Evolutionary conservation across 2,113 vertebrate genomes (phyloP), one percentile per base, ranked within the genome.

Genomic region (Oxygymnocypris stewartii): DNA sequence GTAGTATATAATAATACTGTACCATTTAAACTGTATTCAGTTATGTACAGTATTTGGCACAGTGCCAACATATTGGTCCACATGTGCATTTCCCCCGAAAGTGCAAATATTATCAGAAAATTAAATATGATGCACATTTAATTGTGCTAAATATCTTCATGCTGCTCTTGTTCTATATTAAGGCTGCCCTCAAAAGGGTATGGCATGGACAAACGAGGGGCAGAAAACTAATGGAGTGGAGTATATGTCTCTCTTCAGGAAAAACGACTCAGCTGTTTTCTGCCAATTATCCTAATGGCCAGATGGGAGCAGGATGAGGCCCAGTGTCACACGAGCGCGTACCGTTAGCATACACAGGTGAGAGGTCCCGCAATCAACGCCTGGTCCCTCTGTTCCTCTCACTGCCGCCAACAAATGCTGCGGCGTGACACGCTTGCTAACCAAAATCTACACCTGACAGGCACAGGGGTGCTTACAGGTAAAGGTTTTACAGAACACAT

Each of bases 251-350:
- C 51, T 74, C 84, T 85, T 40, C 79, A 23, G n/a, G 63, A 71
- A 85, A 69, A 84, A 85, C 61, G 83, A 92, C 89, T 92, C 90
- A 89, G 91, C 91, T 88, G 90, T 92, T 93, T 90, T 88, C 91
- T 91, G 93, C 92, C 93, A 94, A 95, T 95, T 94, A 94, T 92
- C 89, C 92, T 91, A 91, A 94, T 90, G 90, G 92, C 91, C 89
- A 90, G 90, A 91, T 93, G 91, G 90, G 91, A 89, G 73, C 9
- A 23, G 23, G 86, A 88, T 88, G 82, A 44, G 49, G 69, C 37
- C 69, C 74, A 9, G 28, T 67, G 42, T 42, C 20, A 84, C 35
- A 81, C 83, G 80, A 82, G 78, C 87, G 40, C 83, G 81, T 83
- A 81, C 88, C 88, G 93, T 95, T 94, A 94, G 93, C 94, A 94